Conservation (phyloP, 2,797 vertebrate genomes). For the Furcifer pardalis region DNA sequence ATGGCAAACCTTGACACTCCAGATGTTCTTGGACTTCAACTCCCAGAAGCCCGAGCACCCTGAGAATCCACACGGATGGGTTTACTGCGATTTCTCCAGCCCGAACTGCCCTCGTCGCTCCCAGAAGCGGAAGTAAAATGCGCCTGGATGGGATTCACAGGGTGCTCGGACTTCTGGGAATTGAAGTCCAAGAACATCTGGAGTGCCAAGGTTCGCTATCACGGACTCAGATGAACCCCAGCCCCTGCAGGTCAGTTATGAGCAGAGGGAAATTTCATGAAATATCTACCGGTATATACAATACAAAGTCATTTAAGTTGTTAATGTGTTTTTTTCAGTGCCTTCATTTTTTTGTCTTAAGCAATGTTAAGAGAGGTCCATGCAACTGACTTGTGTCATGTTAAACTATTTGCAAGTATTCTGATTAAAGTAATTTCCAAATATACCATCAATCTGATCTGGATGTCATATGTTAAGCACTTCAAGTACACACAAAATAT, state of each 20-base stretch:
- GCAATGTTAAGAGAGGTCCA: not conserved
- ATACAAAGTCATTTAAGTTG: not conserved
- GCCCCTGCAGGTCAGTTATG: not conserved
- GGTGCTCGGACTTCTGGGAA: too few species aligned
- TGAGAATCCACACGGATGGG: too few species aligned
- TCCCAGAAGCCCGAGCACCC: too few species aligned
- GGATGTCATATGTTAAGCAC: not conserved
- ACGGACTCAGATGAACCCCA: not conserved
- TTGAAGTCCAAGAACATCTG: too few species aligned
- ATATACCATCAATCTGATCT: not conserved
- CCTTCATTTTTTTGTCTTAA: not conserved
- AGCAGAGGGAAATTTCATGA: not conserved
- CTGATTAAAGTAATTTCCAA: constrained; percentile 4
- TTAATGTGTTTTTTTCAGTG: constrained; percentile 4
- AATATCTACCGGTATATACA: not conserved
- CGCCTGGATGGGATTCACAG: too few species aligned
- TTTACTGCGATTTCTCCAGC: too few species aligned
- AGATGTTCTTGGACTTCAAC: too few species aligned
- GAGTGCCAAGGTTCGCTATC: too few species aligned
- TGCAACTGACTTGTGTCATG: not conserved
- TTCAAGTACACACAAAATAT: not conserved
- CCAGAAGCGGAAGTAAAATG: too few species aligned
- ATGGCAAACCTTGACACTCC: too few species aligned
- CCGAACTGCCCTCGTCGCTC: too few species aligned
- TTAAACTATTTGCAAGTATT: constrained; percentile 14